Conservation (phyloP, 2,113 vertebrate genomes). For the Eptesicus fuscus region DNA sequence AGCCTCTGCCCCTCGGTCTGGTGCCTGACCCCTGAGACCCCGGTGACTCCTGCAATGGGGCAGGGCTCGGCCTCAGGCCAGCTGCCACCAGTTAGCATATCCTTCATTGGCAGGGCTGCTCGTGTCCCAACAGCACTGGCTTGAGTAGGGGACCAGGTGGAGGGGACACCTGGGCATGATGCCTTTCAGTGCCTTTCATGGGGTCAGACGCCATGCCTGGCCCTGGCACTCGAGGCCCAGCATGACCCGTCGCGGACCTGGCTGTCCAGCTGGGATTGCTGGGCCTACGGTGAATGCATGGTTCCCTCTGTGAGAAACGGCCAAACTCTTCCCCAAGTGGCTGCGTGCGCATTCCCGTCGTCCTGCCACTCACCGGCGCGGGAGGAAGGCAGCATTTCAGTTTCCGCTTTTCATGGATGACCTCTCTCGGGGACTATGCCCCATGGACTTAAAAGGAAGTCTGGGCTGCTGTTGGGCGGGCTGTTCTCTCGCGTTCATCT, state of each 20-base stretch:
- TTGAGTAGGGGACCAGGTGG: too few relatives aligned
- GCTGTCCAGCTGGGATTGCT: not conserved
- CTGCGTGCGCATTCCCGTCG: accelerated
- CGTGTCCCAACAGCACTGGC: accelerated
- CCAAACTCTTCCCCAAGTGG: not conserved
- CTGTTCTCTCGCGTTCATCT: not conserved
- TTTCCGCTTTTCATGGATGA: not conserved
- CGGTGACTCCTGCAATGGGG: not conserved
- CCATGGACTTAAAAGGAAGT: not conserved
- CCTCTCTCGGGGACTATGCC: not conserved
- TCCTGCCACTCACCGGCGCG: accelerated
- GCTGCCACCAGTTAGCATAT: accelerated
- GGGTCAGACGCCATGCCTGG: not conserved
- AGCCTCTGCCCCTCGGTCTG: not conserved
- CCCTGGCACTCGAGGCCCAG: not conserved
- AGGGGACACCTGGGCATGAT: not conserved
- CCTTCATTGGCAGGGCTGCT: not conserved
- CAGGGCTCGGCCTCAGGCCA: accelerated
- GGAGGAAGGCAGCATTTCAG: not conserved
- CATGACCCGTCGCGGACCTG: accelerated
- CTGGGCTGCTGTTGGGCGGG: not conserved
- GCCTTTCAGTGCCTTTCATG: not conserved
- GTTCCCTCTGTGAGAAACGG: not conserved
- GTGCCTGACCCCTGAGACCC: not conserved
- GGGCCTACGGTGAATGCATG: not conserved